A percentile compares a stretch with the other conserved stretches of the same genome.
phyloP scores from a whole-genome alignment of 1,140 invertebrate genomes.

The Dolichoris vasculosae region DNA sequence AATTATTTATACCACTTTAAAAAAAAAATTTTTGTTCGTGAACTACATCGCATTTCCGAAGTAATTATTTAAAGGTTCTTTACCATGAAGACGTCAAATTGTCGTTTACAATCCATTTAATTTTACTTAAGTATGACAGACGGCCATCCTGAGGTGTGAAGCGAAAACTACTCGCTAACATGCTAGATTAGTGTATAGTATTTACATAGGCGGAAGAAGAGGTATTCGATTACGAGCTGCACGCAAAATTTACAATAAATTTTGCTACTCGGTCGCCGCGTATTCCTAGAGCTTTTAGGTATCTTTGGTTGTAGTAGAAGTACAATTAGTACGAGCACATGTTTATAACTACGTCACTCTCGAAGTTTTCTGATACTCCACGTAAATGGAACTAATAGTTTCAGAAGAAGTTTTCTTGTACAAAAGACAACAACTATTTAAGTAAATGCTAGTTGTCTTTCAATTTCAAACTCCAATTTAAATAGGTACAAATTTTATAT shows the following conservation, averaged over 20 bases:
- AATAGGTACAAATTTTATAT: too few relatives aligned
- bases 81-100: background rate
- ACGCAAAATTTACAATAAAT: background rate
- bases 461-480: too few relatives aligned
- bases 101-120: background rate
- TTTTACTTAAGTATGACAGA: background rate
- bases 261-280: background rate
- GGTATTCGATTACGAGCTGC: conserved; percentile 16
- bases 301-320: background rate
- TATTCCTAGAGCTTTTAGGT: background rate
- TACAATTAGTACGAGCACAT: background rate
- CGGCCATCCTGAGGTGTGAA: background rate
- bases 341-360: background rate
- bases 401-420: background rate
- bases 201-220: background rate
- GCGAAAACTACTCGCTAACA: background rate
- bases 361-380: background rate
- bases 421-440: background rate
- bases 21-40: background rate
- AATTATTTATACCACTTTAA: background rate
- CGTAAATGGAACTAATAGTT: background rate
- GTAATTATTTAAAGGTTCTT: background rate
- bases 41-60: background rate
- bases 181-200: background rate
- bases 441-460: too few relatives aligned